Evolutionary conservation across 2,113 vertebrate genomes (phyloP).

Genomic region (Miniopterus natalensis): DNA sequence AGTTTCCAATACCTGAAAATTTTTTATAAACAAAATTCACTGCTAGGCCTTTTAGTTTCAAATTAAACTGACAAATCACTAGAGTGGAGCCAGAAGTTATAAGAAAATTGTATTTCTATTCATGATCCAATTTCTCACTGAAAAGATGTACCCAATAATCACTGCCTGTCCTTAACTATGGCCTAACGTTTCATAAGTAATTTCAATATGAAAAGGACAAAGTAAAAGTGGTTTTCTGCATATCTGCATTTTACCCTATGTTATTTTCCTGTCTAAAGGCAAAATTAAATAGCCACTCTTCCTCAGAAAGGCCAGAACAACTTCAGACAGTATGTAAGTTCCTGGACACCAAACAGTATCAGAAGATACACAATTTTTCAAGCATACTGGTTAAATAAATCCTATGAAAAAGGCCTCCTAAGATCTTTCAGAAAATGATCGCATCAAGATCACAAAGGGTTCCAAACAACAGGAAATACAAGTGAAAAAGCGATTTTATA

Average conservation of each 20-base stretch:
- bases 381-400: slow-evolving; percentile 30
- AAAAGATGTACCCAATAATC: slow-evolving; percentile 42
- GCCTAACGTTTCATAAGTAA: slow-evolving; percentile 48
- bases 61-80: slow-evolving; percentile 52
- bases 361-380: slow-evolving; percentile 37
- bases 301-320: slow-evolving; percentile 39
- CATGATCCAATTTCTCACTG: slow-evolving; percentile 47
- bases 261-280: slow-evolving; percentile 39
- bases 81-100: background rate
- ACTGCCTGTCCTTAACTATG: slow-evolving; percentile 3
- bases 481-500: slow-evolving; percentile 62
- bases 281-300: slow-evolving; percentile 17
- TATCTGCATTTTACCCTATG: background rate
- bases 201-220: slow-evolving; percentile 19
- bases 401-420: slow-evolving; percentile 37
- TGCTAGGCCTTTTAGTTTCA: slow-evolving; percentile 37
- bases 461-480: slow-evolving; percentile 61
- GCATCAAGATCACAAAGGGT: background rate
- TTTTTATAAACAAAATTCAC: slow-evolving; percentile 52
- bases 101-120: slow-evolving; percentile 42
- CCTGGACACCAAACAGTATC: slow-evolving; percentile 33
- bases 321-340: slow-evolving; percentile 36
- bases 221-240: background rate
- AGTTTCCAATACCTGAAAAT: slow-evolving; percentile 11
- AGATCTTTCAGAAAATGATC: slow-evolving; percentile 53